Evolutionary conservation across 2,888 invertebrate species (phyloP), one percentile per base, ranked within the genome.

Genomic region (Mycalesis mineus): DNA sequence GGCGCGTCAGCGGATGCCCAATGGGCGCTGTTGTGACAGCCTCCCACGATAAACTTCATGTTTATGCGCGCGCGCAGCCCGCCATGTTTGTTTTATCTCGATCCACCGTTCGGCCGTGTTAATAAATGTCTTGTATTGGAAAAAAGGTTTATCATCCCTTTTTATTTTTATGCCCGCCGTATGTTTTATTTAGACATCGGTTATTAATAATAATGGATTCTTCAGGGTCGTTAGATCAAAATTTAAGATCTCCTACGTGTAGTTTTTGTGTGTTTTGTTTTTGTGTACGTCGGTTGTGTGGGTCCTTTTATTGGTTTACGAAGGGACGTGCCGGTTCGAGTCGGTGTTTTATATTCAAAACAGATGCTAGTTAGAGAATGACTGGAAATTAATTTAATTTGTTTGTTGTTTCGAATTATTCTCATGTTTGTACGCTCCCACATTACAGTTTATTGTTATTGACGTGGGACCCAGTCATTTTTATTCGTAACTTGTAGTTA

Each of bases 51-150:
- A 86, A 85, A 84, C 78, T 81, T 71, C 72, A 78, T 85, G 84
- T 86, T 84, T 85, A 86, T 81, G 84, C 82, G 82, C 84, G 82
- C 78, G 82, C 85, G 85, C 81, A 75, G 85, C 77, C 82, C 82
- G 88, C 85, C 87, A 88, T 89, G 88, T 88, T 89, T 88, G 87
- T 88, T 89, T 88, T 88, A 88, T 88, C 88, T 84, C 82, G 84
- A 83, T 84, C 79, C 84, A 84, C 78, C 80, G 83, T 80, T 74
- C 75, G 73, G 65, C 76, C 76, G 84, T 84, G 88, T 89, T 88
- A 88, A 88, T 89, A 88, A 87, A 88, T 84, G 82, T 84, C 84
- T 84, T 75, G 78, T 80, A 84, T 84, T 78, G 75, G 73, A 79
- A 80, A 81, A 78, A 82, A 74, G 68, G 54, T 61, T 67, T 69